These are phyloP conservation scores for Pelvicachromis taeniatus DNA, from an alignment of 2,113 vertebrate species.

Conservation along the genomic window DNA sequence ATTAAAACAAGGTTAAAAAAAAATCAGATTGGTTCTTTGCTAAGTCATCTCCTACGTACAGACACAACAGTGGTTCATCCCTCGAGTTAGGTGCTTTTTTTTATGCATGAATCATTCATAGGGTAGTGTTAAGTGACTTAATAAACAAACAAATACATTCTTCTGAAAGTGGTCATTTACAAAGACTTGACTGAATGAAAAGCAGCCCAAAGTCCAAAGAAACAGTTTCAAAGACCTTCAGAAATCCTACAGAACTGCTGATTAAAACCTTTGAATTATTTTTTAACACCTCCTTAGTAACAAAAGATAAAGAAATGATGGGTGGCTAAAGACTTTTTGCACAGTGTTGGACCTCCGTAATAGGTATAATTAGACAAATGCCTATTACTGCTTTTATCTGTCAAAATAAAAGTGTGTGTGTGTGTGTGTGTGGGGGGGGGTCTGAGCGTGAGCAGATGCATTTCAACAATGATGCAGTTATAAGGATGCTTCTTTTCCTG, in stretches of 20 bases:
- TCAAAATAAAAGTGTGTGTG: neutral
- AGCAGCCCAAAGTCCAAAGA: neutral
- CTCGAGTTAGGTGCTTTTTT: neutral
- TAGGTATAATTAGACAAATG: neutral
- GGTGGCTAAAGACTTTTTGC: neutral
- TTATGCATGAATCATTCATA: neutral
- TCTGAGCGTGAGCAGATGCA: neutral
- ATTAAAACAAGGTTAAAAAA: neutral
- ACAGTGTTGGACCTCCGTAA: neutral
- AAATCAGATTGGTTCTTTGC: neutral
- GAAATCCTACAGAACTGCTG: neutral
- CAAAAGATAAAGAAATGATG: neutral
- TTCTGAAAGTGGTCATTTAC: neutral
- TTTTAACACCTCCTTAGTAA: neutral
- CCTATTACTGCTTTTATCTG: neutral
- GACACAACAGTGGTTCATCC: neutral
- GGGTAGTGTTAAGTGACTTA: neutral
- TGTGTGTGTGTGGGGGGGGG: neutral
- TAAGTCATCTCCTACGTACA: neutral
- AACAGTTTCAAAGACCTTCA: neutral
- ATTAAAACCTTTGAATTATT: neutral
- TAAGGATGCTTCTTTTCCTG: neutral
- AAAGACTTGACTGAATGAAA: neutral
- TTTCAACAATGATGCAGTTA: neutral
- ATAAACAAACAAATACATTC: neutral